Evolutionary conservation across 64 coral and sea anemone genomes (phyloP).

Genomic region (Porites lutea): DNA sequence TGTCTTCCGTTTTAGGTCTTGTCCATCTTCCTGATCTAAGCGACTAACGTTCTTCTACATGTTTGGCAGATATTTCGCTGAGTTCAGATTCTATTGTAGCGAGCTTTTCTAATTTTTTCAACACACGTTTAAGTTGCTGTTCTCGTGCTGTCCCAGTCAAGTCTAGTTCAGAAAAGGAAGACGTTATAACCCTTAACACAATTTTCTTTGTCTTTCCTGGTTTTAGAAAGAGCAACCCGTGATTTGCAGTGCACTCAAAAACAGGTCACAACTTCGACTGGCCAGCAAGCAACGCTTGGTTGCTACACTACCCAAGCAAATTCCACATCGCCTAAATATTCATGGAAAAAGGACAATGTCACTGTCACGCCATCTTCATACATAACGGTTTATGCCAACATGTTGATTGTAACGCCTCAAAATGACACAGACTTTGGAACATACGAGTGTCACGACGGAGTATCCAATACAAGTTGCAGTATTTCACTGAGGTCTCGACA

Average conservation of each 20-base stretch:
- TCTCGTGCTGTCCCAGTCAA: no score
- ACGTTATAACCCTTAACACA: neutral
- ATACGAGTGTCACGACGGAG: constrained; percentile 24
- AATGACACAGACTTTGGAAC: constrained; percentile 39
- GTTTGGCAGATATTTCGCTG: no score
- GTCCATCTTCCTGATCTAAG: no score
- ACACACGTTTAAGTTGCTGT: no score
- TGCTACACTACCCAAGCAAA: constrained; percentile 24
- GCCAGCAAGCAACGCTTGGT: constrained; percentile 34
- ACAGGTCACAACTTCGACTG: neutral
- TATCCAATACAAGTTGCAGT: neutral
- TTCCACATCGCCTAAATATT: neutral
- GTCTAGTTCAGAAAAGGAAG: no score
- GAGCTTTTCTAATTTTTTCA: no score
- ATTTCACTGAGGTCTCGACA: neutral
- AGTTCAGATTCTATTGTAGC: no score
- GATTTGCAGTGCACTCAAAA: neutral
- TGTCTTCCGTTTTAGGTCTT: no score
- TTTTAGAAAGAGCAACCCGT: neutral
- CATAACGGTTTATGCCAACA: neutral
- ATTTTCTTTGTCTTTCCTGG: neutral
- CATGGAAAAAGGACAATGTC: constrained; percentile 40
- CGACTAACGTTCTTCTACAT: no score
- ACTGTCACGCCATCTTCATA: constrained; percentile 13
- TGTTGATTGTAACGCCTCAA: constrained; percentile 11